Evolutionary conservation across 2,113 vertebrate species (phyloP), one percentile per base, ranked within the genome.

Genomic region (Chlamydotis undulata): DNA sequence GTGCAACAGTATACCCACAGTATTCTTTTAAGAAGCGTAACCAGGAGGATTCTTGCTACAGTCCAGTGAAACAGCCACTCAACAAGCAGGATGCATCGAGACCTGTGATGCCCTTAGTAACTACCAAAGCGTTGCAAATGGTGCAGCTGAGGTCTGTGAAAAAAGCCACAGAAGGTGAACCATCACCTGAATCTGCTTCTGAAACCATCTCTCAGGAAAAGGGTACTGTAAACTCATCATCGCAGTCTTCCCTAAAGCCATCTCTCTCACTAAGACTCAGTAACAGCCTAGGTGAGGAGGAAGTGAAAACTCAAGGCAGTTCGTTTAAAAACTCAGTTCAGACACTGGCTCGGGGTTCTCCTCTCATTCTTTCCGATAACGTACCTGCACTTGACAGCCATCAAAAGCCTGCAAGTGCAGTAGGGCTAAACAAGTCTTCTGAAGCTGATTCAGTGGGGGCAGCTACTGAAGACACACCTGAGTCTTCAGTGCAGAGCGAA

Each of bases 121-220:
- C 99, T 68, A 97, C 99, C 0, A 98, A 99, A 71, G 99, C 98
- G 0, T 96, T 99, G 68, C 99, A 99, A 97, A 99, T 97, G 96
- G 98, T 99, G 55, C 99, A 99, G 92, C 96, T 99, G 87, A 98
- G 99, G 85, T 99, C 99, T 0, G 98, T 99, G 89, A 99, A 96
- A 85, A 98, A 97, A 92, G 76, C 75, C 8, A 96, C 96, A 39
- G 97, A 98, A 39, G 96, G 91, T 17, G 93, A 95, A 10, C 90
- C 56, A 28, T 57, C 80, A 52, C 50, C 65, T 67, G 96, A 96
- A 35, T 60, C 88, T 71, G 61, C 47, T 96, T 95, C 85, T 64
- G 96, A 97, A 95, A 76, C 68, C 45, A 68, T 67, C 59, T 96
- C 97, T 98, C 98, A 98, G 96, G 97, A 98, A 96, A 98, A 95